phyloP scores from a whole-genome alignment of 2,113 vertebrate species.

The Chamaetylas fuelleborni region DNA sequence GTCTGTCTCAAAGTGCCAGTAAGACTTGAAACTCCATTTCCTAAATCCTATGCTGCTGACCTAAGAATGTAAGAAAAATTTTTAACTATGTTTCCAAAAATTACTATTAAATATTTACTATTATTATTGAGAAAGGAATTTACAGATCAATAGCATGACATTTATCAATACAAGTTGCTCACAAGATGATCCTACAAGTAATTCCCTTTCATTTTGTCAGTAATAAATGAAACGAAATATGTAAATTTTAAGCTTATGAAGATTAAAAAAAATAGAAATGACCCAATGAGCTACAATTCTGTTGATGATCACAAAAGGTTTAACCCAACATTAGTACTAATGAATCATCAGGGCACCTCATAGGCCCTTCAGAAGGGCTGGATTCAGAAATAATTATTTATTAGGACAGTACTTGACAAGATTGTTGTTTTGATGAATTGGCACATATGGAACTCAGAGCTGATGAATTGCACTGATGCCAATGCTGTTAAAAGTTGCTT shows the following conservation, averaged over 20 bases:
- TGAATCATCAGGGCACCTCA: conserved; percentile 29
- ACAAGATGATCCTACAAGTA: neutral
- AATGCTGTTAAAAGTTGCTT: conserved; percentile 45
- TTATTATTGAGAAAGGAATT: neutral
- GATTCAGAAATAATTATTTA: conserved; percentile 62
- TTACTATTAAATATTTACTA: neutral
- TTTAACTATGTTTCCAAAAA: neutral
- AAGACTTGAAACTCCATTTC: neutral
- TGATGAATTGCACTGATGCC: conserved; percentile 42
- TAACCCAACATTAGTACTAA: neutral
- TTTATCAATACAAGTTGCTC: neutral
- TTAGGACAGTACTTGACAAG: conserved; percentile 5
- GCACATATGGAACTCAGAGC: conserved; percentile 7
- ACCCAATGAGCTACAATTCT: neutral
- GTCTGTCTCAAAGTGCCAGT: neutral
- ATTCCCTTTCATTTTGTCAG: neutral
- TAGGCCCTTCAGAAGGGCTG: neutral
- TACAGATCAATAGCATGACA: neutral
- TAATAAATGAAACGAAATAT: neutral
- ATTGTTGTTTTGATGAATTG: conserved; percentile 62
- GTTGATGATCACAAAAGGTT: conserved; percentile 5
- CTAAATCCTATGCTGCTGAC: neutral
- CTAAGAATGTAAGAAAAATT: neutral
- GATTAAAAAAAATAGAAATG: neutral
- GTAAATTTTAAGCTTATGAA: neutral